Percentiles rank a stretch among this genome's conserved stretches.
These are phyloP conservation scores for Ostrea edulis DNA, from an alignment of 1,140 invertebrate genomes.

Conservation along the genomic window DNA sequence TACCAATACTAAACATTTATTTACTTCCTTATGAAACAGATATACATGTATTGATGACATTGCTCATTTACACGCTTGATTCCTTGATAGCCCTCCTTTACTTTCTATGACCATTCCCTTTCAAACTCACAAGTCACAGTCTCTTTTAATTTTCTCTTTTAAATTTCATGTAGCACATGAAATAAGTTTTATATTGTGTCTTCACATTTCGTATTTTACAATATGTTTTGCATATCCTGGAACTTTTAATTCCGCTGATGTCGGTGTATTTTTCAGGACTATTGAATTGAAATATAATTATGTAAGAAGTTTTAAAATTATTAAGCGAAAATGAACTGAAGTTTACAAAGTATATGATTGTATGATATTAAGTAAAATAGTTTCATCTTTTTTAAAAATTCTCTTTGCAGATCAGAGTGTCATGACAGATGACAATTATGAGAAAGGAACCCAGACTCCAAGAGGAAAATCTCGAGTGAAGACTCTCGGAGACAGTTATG, in stretches of 20 bases:
- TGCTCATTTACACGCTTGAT: neutral
- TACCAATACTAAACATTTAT: neutral
- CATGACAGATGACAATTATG: constrained; percentile 62
- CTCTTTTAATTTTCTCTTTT: neutral
- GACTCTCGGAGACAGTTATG: constrained; percentile 30
- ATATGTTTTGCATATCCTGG: neutral
- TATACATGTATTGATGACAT: neutral
- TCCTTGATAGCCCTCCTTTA: neutral
- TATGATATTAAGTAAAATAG: too few relatives aligned
- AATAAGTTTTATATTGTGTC: neutral
- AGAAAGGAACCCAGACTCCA: constrained; percentile 61
- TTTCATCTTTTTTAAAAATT: neutral
- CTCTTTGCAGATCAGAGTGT: constrained; percentile 61
- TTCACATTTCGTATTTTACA: neutral
- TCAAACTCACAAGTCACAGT: neutral
- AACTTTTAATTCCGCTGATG: neutral
- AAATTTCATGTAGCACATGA: neutral
- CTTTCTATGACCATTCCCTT: neutral
- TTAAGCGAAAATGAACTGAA: too few relatives aligned
- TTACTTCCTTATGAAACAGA: neutral
- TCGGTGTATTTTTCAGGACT: too few relatives aligned
- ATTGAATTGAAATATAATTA: too few relatives aligned
- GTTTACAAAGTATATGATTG: too few relatives aligned
- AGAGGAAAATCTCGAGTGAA: constrained; percentile 21
- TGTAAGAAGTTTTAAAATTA: too few relatives aligned